These are phyloP conservation scores for Bombus cullumanus DNA, from an alignment of 1,140 invertebrate species.

Conservation along the genomic window DNA sequence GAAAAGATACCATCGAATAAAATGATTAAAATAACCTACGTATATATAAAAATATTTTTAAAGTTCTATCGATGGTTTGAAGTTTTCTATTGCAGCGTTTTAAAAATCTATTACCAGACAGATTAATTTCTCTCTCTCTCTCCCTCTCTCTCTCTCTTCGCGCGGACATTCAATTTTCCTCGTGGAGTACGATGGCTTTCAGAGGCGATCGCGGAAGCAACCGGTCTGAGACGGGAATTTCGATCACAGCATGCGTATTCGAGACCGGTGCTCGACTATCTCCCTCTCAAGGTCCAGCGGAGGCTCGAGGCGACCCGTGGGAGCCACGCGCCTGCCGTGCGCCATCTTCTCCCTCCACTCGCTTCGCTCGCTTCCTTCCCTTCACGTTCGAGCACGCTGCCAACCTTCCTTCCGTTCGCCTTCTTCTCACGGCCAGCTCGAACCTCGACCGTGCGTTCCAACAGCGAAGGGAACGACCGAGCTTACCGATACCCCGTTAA, in stretches of 20 bases:
- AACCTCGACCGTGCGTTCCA: constrained; percentile 10
- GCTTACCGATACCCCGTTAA: neutral
- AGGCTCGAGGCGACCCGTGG: constrained; percentile 75
- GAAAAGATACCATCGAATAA: too few relatives aligned
- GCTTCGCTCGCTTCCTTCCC: constrained; percentile 12
- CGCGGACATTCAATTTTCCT: neutral
- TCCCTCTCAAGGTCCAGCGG: constrained; percentile 48
- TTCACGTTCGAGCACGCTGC: neutral
- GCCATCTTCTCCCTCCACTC: constrained; percentile 69
- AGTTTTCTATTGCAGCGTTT: neutral
- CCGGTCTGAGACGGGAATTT: constrained; percentile 8
- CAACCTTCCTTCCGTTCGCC: constrained; percentile 25
- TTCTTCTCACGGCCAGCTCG: constrained; percentile 37
- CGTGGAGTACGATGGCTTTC: neutral
- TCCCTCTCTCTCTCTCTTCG: too few relatives aligned
- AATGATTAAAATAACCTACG: too few relatives aligned
- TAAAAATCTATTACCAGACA: neutral
- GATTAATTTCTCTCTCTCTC: neutral
- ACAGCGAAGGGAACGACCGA: neutral
- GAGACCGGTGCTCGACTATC: constrained; percentile 32
- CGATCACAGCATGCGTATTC: constrained; percentile 24
- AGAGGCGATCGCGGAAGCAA: constrained; percentile 4
- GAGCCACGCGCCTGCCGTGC: constrained; percentile 79
- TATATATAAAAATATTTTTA: too few relatives aligned
- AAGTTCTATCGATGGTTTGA: neutral